Evolutionary conservation across 1,140 invertebrate genomes (phyloP), one percentile per base, ranked within the genome.

Genomic region (Drosophila neocordata): DNA sequence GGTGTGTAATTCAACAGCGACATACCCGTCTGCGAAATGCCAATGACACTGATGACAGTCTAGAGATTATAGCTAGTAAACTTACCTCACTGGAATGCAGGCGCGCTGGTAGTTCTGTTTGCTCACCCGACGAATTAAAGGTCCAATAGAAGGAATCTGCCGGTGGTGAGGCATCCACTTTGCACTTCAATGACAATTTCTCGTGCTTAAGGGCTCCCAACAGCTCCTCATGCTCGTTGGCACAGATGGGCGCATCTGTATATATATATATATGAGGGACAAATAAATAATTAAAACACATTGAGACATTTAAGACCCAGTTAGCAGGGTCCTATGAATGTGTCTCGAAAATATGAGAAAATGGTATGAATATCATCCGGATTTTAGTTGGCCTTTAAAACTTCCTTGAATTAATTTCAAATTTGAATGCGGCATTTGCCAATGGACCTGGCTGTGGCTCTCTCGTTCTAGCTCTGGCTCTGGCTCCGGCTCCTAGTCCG

Each of bases 1-100:
- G 97, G 97, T 1, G 96, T 97, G 90, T 97, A 97, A 90, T 96
- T 96, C 12, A 97, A 92, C 1, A 94, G 94, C n/a, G 95, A 96
- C 15, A 95, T 92, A 91, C 91, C 91, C n/a, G 89, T 90, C 90
- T 91, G 77, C 5, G 79, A 74, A 44, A 34, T 58, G 31, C 35
- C 37, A 58, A 65, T 66, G 48, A 48, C 24, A 59, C 65, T 20
- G 41, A n/a, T 59, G 35, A 37, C 57, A 11, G 15, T 20, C 15
- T 48, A 48, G 41, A 18, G 37, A 12, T 38, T 5, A 38, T 4
- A 48, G 5, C 22, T 61, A 55, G 35, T 3, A 20, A 15, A 48
- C 77, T 79, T 35, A 93, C 93, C 84, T 93, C 93, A 77, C 93
- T 94, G 63, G 94, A 94, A 88, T 94, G 94, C 65, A 93, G 92